Base-by-base conservation (phyloP, 2,797 vertebrate species). In the Podarcis siculus region DNA sequence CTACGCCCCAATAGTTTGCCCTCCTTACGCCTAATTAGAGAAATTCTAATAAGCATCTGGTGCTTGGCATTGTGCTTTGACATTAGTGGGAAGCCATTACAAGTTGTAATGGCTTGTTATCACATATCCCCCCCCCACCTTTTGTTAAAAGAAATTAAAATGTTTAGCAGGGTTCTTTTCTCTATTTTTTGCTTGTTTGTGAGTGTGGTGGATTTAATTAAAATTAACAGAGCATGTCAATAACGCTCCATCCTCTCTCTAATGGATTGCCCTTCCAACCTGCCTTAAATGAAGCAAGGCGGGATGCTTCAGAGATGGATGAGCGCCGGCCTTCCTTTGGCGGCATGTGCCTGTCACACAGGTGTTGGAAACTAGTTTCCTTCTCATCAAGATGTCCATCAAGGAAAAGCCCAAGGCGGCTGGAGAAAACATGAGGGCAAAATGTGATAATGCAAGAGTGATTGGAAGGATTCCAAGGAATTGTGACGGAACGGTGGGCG, bases 181-280 rank as follows among this genome's bases (percentile, higher is more conserved):
- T 76, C 30, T 39, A 9, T 69, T 67, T 42, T 80, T 77, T 89
- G 61, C 77, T 89, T 39, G n/a, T 86, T 69, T 82, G 58, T 78
- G 37, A 79, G 55, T 39, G n/a, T 0, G 1, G 21, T 88, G 79
- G 88, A 86, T 32, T 90, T 85, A 92, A 86, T 85, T 92, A 92
- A 93, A 93, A 92, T 89, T 87, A 93, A 82, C 61, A 89, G 83
- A 94, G 83, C 42, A 84, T 82, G 86, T 84, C 90, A 86, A 72
- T 78, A 89, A 37, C 81, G 79, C 35, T 80, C 42, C 61, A 73
- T 13, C 75, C 23, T 88, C 88, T 78, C 77, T 91, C 72, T 92
- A 86, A 91, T 25, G 45, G 77, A 30, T 89, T 87, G 10, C 83
- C 84, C 86, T 92, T 92, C 84, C 55, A 91, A 82, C 58, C 85